These are phyloP conservation scores for Dioctria rufipes DNA, from an alignment of 2,888 invertebrate genomes.

Conservation along the genomic window DNA sequence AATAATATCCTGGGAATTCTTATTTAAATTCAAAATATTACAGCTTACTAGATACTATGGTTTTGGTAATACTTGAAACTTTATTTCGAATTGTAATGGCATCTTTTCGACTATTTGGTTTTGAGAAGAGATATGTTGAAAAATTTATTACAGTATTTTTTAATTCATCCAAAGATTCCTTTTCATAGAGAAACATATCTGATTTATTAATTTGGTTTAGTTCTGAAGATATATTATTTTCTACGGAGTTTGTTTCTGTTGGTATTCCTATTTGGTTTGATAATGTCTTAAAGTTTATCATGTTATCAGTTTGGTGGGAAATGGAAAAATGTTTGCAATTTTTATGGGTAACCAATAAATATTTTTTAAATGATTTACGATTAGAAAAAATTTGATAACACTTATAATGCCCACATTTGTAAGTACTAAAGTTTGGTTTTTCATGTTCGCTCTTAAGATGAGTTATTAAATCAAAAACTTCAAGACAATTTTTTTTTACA, in stretches of 20 bases:
- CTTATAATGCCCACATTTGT: neutral
- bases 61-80: neutral
- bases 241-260: neutral
- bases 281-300: neutral
- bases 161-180: neutral
- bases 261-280: neutral
- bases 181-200: too few species aligned
- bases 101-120: neutral
- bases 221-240: too few species aligned
- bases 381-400: conserved; percentile 2
- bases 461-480: neutral
- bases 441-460: neutral
- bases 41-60: neutral
- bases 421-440: neutral
- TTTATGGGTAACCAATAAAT: neutral
- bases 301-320: neutral
- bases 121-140: neutral
- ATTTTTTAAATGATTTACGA: conserved; percentile 9
- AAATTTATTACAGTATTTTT: neutral
- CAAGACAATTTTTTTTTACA: too few species aligned
- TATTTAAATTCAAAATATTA: neutral
- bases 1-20: neutral
- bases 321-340: neutral
- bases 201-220: too few species aligned
- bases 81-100: neutral